Base-by-base conservation (phyloP, 2,888 invertebrate species). In the Loripinus fragilis region DNA sequence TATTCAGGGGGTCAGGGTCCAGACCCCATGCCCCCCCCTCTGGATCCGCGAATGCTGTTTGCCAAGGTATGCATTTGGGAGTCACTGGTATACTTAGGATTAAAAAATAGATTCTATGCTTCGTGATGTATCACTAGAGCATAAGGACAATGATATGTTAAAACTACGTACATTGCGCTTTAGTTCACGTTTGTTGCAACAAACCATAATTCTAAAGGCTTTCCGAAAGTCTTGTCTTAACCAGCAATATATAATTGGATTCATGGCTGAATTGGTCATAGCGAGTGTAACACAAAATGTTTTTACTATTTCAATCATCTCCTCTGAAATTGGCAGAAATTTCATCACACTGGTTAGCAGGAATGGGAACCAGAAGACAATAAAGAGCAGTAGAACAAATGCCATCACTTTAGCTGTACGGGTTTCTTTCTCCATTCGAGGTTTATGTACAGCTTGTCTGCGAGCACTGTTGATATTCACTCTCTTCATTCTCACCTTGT, bases 321-420 rank as follows among this genome's bases (percentile, higher is more conserved):
- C 50, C 42, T 41, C 52, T n/a, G 71, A 60, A 41, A 81, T 25
- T 12, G 42, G 25, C 30, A 80, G 81, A 55, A 76, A 76, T 33
- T 84, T 87, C n/a, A 88, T 73, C 0, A 86, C 74, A 17, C 81
- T 85, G 1, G 78, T 64, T 7, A 73, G 45, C 28, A 86, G 55
- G 52, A 87, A 87, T 15, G 88, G 88, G 12, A 80, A 42, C 88
- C 88, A 88, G 73, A 87, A 88, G 15, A 88, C 38, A 15, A 88
- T 48, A 50, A 88, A 88, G 2, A 86, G 71, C 38, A 86, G 74
- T 20, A 84, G 83, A 3, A 88, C 77, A 17, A 80, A 50, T 5
- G 79, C 80, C 74, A 84, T 84, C 2, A 85, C 72, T 38, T 79
- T 79, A 10, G 86, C 80, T 8, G 76, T 76, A 30, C 73, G 71